These are phyloP conservation scores for Atta colombica DNA, from an alignment of 1,140 invertebrate species.

Conservation along the genomic window DNA sequence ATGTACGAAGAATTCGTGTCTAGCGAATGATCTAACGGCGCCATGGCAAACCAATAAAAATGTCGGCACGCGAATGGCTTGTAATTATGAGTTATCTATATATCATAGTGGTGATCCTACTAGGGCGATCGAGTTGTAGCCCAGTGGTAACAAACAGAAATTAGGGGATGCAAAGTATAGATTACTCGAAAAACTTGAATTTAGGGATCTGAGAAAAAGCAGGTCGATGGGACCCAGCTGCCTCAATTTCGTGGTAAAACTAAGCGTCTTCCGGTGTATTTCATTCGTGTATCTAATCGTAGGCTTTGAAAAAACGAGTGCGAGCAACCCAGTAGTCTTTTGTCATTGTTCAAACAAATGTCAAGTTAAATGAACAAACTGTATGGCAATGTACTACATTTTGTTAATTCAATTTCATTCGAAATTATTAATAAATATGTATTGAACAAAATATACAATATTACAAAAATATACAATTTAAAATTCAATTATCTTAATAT, in stretches of 20 bases:
- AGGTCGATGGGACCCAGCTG: slow-evolving; percentile 61
- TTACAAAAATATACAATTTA: neutral
- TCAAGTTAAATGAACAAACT: neutral
- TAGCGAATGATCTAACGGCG: slow-evolving; percentile 25
- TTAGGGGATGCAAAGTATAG: slow-evolving; percentile 34
- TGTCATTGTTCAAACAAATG: slow-evolving; percentile 9
- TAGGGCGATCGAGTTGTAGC: slow-evolving; percentile 35
- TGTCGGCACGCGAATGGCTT: slow-evolving; percentile 69
- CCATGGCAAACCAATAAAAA: slow-evolving; percentile 68
- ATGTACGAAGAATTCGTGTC: slow-evolving; percentile 25
- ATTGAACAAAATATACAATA: neutral
- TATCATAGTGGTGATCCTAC: slow-evolving; percentile 37
- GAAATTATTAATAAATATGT: neutral
- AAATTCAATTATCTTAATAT: slow-evolving; percentile 9
- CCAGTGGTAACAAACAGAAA: slow-evolving; percentile 44
- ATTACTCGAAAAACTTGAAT: slow-evolving; percentile 37
- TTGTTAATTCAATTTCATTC: neutral
- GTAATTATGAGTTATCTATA: slow-evolving; percentile 68
- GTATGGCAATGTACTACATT: neutral
- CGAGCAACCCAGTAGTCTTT: no score
- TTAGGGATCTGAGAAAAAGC: slow-evolving; percentile 11
- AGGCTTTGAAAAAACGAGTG: neutral
- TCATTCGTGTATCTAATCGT: slow-evolving; percentile 18
- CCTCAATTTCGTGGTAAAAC: slow-evolving; percentile 44
- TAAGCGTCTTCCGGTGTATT: slow-evolving; percentile 27